Percentiles rank a stretch among this genome's conserved stretches.
Conservation (phyloP, 2,888 invertebrate species). For the Trichopria drosophilae region DNA sequence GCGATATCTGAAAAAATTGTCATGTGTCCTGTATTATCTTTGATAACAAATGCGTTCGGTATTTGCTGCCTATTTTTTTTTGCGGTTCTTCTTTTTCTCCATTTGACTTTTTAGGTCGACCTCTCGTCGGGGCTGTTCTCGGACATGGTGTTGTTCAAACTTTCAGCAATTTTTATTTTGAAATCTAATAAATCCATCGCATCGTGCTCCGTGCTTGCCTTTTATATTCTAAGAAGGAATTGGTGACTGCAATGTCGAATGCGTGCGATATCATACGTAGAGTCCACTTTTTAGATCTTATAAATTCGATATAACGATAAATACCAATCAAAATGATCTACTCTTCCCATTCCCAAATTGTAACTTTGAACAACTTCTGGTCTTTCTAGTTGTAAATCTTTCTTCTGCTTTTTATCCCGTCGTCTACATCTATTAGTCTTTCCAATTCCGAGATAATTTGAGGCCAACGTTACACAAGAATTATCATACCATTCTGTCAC, state of each 20-base stretch:
- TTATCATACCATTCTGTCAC: conserved; percentile 20
- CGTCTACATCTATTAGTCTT: conserved; percentile 13
- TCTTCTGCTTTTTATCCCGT: conserved; percentile 18
- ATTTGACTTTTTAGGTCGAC: background rate
- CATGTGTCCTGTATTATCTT: too few species aligned
- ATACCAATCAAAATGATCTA: conserved; percentile 18
- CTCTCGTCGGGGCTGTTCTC: conserved; percentile 3
- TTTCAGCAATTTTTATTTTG: background rate
- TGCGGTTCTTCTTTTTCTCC: too few species aligned
- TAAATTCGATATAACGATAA: conserved; percentile 12
- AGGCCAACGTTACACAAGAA: conserved; percentile 11
- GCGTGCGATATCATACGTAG: conserved; percentile 18
- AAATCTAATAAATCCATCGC: background rate
- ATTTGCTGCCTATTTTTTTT: too few species aligned
- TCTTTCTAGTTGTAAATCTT: conserved; percentile 7
- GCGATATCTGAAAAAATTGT: too few species aligned
- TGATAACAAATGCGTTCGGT: too few species aligned
- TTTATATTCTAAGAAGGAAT: conserved; percentile 17
- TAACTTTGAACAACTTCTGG: conserved; percentile 22
- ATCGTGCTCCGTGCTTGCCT: background rate
- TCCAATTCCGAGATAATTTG: conserved; percentile 15
- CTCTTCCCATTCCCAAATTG: conserved; percentile 19
- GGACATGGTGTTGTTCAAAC: background rate
- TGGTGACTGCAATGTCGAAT: conserved; percentile 10
- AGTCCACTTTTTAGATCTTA: conserved; percentile 21